phyloP scores from a whole-genome alignment of 1,140 invertebrate species.

The Drosophila albomicans region DNA sequence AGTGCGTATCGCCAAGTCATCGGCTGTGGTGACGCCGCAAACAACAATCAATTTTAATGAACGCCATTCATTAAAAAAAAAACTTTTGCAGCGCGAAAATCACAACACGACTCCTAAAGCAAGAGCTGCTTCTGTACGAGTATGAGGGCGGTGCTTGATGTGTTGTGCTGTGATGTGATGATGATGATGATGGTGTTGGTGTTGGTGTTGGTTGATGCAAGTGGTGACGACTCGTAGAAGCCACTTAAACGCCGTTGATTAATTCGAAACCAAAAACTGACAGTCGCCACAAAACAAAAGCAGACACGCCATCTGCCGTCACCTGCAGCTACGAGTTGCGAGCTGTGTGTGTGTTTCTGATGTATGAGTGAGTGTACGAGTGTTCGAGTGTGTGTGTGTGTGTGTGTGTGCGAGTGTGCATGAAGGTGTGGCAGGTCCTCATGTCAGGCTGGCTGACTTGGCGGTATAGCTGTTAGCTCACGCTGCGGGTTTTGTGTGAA shows the following conservation, averaged over 20 bases:
- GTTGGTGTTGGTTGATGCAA: slow-evolving; percentile 7
- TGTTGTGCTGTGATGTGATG: neutral
- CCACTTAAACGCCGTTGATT: slow-evolving; percentile 75
- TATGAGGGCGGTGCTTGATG: slow-evolving; percentile 5
- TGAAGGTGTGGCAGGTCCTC: slow-evolving; percentile 56
- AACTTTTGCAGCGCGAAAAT: slow-evolving; percentile 67
- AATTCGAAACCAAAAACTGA: slow-evolving; percentile 80
- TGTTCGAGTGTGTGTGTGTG: slow-evolving; percentile 7
- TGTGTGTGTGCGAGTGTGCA: slow-evolving; percentile 3
- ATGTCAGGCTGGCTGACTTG: slow-evolving; percentile 58
- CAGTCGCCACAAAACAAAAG: slow-evolving; percentile 70
- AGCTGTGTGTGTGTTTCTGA: neutral
- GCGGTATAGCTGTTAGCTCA: slow-evolving; percentile 51
- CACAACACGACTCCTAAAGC: slow-evolving; percentile 21
- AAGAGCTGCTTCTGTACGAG: neutral
- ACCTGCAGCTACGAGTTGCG: slow-evolving; percentile 32
- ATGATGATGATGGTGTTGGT: neutral
- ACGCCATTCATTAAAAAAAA: slow-evolving; percentile 78
- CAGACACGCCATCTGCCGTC: slow-evolving; percentile 44
- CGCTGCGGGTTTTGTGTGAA: slow-evolving; percentile 40
- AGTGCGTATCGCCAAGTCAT: slow-evolving; percentile 67
- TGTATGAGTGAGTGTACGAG: slow-evolving; percentile 4
- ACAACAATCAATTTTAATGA: slow-evolving; percentile 83
- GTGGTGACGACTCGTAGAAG: slow-evolving; percentile 57
- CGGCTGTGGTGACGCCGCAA: slow-evolving; percentile 54